Evolutionary conservation across 2,113 vertebrate genomes (phyloP).

Genomic region (Oceanodroma tethys): DNA sequence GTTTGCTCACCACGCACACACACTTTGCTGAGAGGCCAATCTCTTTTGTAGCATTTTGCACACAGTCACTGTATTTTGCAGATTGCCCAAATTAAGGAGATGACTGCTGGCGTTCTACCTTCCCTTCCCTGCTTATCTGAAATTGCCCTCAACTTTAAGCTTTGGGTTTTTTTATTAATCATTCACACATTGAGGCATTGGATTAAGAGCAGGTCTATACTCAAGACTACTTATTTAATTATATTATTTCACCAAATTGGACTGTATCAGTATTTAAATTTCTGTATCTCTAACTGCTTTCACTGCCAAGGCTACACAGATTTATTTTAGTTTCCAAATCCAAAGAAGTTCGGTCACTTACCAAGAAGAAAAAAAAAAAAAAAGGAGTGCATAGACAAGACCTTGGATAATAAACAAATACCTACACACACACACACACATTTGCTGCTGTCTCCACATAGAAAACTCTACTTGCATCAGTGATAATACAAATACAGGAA

Average conservation of each 20-base stretch:
- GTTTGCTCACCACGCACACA: neutral
- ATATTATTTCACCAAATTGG: neutral
- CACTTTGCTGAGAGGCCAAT: neutral
- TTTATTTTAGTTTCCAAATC: neutral
- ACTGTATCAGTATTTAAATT: neutral
- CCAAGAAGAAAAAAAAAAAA: neutral
- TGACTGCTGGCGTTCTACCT: neutral
- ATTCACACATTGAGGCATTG: neutral
- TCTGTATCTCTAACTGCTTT: neutral
- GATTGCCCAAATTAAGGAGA: neutral
- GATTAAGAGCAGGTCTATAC: neutral
- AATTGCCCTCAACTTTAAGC: neutral
- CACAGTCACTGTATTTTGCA: neutral
- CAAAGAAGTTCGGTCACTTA: neutral
- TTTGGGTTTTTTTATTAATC: neutral
- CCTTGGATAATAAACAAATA: neutral
- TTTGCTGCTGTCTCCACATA: neutral
- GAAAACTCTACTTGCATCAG: neutral
- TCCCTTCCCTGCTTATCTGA: neutral
- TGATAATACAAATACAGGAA: neutral
- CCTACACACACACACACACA: no score
- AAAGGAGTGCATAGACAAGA: neutral
- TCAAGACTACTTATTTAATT: neutral
- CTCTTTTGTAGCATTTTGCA: neutral
- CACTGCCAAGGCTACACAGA: neutral